phyloP scores from a whole-genome alignment of 2,113 vertebrate species.

The Rattus norvegicus region DNA sequence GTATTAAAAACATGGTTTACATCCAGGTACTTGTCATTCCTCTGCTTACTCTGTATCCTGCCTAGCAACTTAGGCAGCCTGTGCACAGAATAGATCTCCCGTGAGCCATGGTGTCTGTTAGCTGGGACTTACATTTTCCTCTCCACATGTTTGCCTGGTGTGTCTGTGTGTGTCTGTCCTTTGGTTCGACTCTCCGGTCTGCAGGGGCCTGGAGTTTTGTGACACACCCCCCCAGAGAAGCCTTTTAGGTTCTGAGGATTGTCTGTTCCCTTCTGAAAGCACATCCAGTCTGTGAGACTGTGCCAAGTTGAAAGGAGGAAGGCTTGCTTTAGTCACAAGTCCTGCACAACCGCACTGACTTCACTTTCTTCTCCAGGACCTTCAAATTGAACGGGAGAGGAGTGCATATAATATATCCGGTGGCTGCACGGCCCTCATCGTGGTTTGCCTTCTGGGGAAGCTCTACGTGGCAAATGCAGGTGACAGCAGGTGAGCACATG shows the following conservation, averaged over 20 bases:
- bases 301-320: not conserved
- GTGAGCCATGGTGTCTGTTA: not conserved
- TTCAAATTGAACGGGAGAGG: conserved; percentile 95
- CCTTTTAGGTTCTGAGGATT: not conserved
- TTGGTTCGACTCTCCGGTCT: not conserved
- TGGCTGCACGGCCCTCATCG: conserved; percentile 95
- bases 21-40: not conserved
- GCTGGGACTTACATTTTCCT: not conserved
- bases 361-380: conserved; percentile 87
- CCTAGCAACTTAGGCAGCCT: not conserved
- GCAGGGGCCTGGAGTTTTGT: not conserved
- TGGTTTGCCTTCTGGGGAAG: conserved; percentile 94
- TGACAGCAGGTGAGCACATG: conserved; percentile 93
- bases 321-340: not conserved
- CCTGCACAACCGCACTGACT: not conserved
- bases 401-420: conserved; percentile 92
- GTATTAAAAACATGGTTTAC: conserved; percentile 2
- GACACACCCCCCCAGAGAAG: not conserved
- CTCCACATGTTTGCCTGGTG: not conserved
- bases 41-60: not conserved
- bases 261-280: not conserved
- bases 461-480: conserved; percentile 97
- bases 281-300: not conserved
- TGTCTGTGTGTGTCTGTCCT: not conserved
- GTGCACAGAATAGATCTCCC: not conserved